phyloP scores from a whole-genome alignment of 2,113 vertebrate genomes.

The Lophius piscatorius region DNA sequence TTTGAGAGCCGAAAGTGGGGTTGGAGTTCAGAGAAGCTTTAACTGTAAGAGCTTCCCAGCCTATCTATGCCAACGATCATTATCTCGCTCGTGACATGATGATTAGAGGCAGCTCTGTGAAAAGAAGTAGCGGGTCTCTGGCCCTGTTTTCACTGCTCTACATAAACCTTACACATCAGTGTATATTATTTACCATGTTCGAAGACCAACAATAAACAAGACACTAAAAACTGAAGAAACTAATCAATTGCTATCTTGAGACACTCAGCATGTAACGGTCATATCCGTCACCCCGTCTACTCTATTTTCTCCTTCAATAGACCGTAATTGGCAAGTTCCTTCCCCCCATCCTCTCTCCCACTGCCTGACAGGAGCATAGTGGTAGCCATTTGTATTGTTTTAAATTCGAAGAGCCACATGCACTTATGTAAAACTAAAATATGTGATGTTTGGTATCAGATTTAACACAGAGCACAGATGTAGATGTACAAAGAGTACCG shows the following conservation, averaged over 20 bases:
- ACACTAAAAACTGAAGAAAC: slow-evolving; percentile 38
- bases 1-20: background rate
- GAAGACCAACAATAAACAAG: slow-evolving; percentile 24
- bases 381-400: slow-evolving; percentile 44
- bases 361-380: slow-evolving; percentile 29
- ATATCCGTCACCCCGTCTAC: slow-evolving; percentile 16
- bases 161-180: slow-evolving; percentile 29
- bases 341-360: slow-evolving; percentile 35
- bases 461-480: slow-evolving; percentile 14
- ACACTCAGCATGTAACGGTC: slow-evolving; percentile 23
- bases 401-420: no score
- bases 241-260: slow-evolving; percentile 40
- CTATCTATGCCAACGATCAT: slow-evolving; percentile 8
- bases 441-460: no score
- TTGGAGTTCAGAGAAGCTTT: slow-evolving; percentile 3
- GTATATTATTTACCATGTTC: slow-evolving; percentile 40
- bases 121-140: slow-evolving; percentile 36
- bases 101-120: slow-evolving; percentile 41
- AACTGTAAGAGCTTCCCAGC: background rate
- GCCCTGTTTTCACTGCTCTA: slow-evolving; percentile 28
- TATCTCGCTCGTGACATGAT: slow-evolving; percentile 23
- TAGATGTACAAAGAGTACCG: slow-evolving; percentile 23
- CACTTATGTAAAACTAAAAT: no score
- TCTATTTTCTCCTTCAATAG: slow-evolving; percentile 23
- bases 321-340: no score